A percentile compares a stretch with the other conserved stretches of the same genome.
Evolutionary conservation across 2,113 vertebrate species (phyloP).

Genomic region (Tupaia tana): DNA sequence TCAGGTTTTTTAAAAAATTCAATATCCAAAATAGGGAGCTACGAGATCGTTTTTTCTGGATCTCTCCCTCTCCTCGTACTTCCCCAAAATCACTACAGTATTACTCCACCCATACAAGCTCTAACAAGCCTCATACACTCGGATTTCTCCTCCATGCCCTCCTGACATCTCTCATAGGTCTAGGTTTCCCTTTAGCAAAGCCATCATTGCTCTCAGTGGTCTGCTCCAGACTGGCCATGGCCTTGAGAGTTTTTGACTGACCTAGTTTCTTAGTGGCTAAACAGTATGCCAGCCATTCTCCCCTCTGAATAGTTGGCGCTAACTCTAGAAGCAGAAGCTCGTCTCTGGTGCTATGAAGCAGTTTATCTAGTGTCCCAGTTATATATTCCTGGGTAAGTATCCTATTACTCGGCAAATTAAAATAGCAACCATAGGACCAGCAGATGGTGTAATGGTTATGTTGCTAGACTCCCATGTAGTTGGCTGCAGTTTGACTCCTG

Average conservation of each 20-base stretch:
- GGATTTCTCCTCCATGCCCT: neutral
- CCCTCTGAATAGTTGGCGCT: neutral
- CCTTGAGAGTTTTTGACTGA: neutral
- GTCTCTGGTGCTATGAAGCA: neutral
- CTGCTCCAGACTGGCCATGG: neutral
- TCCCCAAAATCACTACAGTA: neutral
- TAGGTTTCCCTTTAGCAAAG: neutral
- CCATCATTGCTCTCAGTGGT: neutral
- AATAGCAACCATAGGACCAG: neutral
- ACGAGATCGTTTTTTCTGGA: neutral
- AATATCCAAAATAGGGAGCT: neutral
- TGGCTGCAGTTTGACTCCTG: too few species aligned
- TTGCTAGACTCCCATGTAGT: too few species aligned
- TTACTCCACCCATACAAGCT: neutral
- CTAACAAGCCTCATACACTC: neutral
- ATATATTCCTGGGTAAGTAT: neutral
- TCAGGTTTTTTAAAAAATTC: neutral
- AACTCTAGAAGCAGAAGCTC: neutral
- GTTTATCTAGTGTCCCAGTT: neutral
- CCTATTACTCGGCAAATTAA: neutral
- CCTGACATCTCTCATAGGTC: neutral
- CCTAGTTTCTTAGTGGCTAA: neutral
- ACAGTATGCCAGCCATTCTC: neutral
- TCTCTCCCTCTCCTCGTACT: neutral
- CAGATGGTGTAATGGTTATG: too few species aligned